phyloP scores from a whole-genome alignment of 2,113 vertebrate genomes.

The Notothenia coriiceps region DNA sequence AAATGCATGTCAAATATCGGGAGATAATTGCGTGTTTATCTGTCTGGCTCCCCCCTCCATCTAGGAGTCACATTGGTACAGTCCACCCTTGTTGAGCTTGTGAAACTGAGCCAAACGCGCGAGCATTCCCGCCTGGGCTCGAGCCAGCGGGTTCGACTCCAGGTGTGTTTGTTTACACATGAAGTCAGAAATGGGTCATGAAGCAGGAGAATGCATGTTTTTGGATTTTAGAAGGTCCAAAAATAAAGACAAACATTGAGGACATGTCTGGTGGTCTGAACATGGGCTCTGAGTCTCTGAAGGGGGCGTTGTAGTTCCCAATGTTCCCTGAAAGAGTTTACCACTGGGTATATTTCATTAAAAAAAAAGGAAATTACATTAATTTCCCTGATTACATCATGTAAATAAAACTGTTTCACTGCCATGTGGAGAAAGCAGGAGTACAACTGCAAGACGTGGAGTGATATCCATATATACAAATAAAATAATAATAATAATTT shows the following conservation, averaged over 20 bases:
- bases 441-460: background rate
- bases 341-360: background rate
- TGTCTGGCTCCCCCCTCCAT: background rate
- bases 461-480: too few species aligned
- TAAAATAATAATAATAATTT: background rate
- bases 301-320: background rate
- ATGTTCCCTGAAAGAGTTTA: background rate
- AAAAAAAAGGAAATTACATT: background rate
- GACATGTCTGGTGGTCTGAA: background rate
- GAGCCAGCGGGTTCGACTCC: constrained; percentile 23
- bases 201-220: too few species aligned
- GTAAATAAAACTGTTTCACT: background rate
- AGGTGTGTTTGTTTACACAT: constrained; percentile 21
- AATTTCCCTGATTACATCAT: background rate
- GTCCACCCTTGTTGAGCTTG: constrained; percentile 58
- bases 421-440: background rate
- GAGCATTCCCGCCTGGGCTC: constrained; percentile 48
- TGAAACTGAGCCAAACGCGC: constrained; percentile 45
- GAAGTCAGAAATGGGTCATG: background rate
- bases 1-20: background rate
- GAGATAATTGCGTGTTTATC: background rate
- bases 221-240: background rate
- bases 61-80: constrained; percentile 66
- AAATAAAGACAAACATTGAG: background rate
- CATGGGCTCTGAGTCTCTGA: background rate